A percentile compares a stretch with the other conserved stretches of the same genome.
Evolutionary conservation across 2,113 vertebrate genomes (phyloP).

Genomic region (Rhegmatorhina hoffmannsi): DNA sequence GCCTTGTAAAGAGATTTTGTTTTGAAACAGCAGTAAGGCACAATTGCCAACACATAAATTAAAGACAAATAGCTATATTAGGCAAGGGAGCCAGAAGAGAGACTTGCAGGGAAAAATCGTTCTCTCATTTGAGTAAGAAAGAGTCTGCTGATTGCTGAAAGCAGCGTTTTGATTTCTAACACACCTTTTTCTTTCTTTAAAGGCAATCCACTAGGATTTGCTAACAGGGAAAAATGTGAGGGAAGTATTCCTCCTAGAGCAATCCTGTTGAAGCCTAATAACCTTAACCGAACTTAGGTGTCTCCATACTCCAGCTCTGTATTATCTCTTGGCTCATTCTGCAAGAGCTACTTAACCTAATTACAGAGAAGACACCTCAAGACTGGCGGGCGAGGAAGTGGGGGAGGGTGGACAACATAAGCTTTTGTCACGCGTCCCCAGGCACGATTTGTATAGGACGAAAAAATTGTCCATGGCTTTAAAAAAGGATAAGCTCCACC

Average conservation of each 20-base stretch:
- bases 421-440: not conserved
- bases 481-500: not conserved
- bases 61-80: not conserved
- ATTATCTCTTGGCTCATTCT: slow-evolving; percentile 14
- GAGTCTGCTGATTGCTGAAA: not conserved
- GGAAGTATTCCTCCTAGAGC: not conserved
- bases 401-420: not conserved
- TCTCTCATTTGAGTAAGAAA: not conserved
- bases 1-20: not conserved
- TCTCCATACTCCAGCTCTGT: not conserved
- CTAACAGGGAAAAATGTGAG: not conserved
- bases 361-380: slow-evolving; percentile 35
- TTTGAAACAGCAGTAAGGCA: not conserved
- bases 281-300: not conserved
- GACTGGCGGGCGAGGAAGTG: not conserved
- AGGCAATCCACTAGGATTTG: not conserved
- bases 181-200: not conserved
- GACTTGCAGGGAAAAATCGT: not conserved
- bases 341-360: slow-evolving; percentile 52
- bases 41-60: not conserved
- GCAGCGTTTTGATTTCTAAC: not conserved
- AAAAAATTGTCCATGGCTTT: not conserved
- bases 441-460: not conserved
- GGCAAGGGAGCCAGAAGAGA: not conserved
- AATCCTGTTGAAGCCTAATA: not conserved